These are phyloP conservation scores for Conus canariensis DNA, from an alignment of 2,888 invertebrate species.

Conservation along the genomic window DNA sequence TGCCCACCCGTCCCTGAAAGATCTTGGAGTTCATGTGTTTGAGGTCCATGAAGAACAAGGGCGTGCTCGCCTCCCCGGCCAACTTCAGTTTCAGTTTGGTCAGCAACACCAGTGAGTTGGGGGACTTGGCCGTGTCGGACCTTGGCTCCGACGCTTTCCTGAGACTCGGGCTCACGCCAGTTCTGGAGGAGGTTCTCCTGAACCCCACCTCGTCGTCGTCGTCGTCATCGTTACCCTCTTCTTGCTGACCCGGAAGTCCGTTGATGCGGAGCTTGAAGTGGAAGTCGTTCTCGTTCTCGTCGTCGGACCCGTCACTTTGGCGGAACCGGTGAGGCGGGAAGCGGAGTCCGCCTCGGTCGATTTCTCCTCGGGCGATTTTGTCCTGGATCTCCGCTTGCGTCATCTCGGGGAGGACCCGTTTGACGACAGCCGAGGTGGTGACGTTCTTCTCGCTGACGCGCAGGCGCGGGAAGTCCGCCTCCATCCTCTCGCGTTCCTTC, in stretches of 20 bases:
- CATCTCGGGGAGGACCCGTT: constrained; percentile 63
- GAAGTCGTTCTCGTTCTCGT: constrained; percentile 25
- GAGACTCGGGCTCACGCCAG: background rate
- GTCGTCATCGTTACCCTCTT: background rate
- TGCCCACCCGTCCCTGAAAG: constrained; percentile 57
- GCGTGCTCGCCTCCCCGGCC: constrained; percentile 42
- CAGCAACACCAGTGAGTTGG: constrained; percentile 25
- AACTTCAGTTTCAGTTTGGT: constrained; percentile 48
- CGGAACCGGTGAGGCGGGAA: constrained; percentile 43
- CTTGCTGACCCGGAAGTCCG: background rate
- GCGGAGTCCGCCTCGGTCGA: constrained; percentile 54
- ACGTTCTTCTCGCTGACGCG: constrained; percentile 66
- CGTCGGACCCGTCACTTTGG: constrained; percentile 39
- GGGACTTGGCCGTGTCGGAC: background rate
- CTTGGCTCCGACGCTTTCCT: background rate
- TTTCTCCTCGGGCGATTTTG: constrained; percentile 66
- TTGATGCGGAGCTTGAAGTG: background rate
- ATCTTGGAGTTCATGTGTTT: constrained; percentile 69
- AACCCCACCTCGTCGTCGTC: background rate
- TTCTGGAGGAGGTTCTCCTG: background rate
- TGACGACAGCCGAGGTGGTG: constrained; percentile 62
- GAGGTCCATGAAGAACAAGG: constrained; percentile 67
- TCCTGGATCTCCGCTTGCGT: constrained; percentile 66
- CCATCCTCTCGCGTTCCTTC: constrained; percentile 55
- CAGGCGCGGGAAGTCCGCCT: constrained; percentile 62